Evolutionary conservation across 2,797 vertebrate species (phyloP), one percentile per base, ranked within the genome.

Genomic region (Sebastes flavidus): DNA sequence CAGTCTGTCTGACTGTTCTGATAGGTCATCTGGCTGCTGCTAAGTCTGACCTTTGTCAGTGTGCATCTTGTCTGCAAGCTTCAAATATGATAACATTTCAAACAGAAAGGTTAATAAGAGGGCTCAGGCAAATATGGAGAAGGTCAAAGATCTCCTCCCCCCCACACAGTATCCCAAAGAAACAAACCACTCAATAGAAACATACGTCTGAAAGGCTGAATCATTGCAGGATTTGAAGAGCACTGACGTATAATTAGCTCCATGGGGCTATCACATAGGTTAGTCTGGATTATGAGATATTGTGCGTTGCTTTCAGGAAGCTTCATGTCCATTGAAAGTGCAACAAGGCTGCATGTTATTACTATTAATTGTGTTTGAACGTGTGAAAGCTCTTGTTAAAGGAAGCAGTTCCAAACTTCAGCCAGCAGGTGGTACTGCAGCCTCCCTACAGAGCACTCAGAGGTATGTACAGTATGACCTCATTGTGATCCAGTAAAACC

Each of bases 61-160:
- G 38, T 34, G 25, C 82, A 74, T 81, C 88, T 84, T 42, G 74
- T 87, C 85, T 91, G 72, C 80, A 24, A 62, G 81, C 80, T 75
- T 89, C 88, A 85, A 72, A 87, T 87, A 73, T 83, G 81, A 75
- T 86, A 93, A 90, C 95, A 94, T 94, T 95, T 95, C 87, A 82
- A 78, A 85, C 80, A 88, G 63, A 96, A 96, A 96, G 95, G 95
- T 95, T 94, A 96, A 95, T 92, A 82, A 74, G 81, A 87, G 77
- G 74, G 68, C 71, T 65, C 20, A 13, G 62, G 83, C 58, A 74
- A 83, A 83, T 88, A 71, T 66, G 84, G 74, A 91, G 80, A 96
- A 96, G 94, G 94, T 95, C 92, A 94, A 81, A 83, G 36, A 90
- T 65, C n/a, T 27, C 13, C 27, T 6, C 55, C 49, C 3, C 30